These are phyloP conservation scores for Triplophysa rosa DNA, from an alignment of 2,113 vertebrate species.

Conservation along the genomic window DNA sequence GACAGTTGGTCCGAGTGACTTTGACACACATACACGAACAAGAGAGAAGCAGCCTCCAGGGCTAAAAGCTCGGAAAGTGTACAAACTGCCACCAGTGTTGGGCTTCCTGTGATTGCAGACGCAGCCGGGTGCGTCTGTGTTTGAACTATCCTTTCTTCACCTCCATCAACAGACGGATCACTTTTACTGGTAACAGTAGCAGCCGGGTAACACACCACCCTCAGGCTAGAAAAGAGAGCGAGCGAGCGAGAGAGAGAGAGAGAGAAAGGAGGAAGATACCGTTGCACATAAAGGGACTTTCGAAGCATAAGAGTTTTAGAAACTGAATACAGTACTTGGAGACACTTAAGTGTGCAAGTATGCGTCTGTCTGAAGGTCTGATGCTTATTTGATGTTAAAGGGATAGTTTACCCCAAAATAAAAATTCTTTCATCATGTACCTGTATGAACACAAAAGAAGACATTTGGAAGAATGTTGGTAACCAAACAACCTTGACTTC, in stretches of 20 bases:
- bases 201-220: constrained; percentile 19
- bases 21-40: constrained; percentile 28
- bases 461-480: no score
- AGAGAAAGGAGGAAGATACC: constrained; percentile 11
- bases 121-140: constrained; percentile 33
- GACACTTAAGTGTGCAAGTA: constrained; percentile 11
- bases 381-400: no score
- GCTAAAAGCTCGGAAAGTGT: not conserved
- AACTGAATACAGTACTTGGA: constrained; percentile 39
- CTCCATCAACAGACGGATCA: constrained; percentile 50
- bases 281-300: constrained; percentile 18
- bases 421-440: no score
- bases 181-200: constrained; percentile 56
- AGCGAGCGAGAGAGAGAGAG: constrained; percentile 3
- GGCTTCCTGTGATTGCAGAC: constrained; percentile 28
- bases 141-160: constrained; percentile 18
- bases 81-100: constrained; percentile 44
- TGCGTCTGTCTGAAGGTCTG: not conserved
- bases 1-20: constrained; percentile 32
- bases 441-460: no score
- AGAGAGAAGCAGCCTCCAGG: not conserved
- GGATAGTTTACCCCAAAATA: no score
- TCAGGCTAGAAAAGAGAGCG: not conserved
- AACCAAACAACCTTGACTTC: no score
- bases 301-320: constrained; percentile 39